A percentile compares a stretch with the other conserved stretches of the same genome.
phyloP scores from a whole-genome alignment of 2,797 vertebrate species.

The Megaceryle alcyon region DNA sequence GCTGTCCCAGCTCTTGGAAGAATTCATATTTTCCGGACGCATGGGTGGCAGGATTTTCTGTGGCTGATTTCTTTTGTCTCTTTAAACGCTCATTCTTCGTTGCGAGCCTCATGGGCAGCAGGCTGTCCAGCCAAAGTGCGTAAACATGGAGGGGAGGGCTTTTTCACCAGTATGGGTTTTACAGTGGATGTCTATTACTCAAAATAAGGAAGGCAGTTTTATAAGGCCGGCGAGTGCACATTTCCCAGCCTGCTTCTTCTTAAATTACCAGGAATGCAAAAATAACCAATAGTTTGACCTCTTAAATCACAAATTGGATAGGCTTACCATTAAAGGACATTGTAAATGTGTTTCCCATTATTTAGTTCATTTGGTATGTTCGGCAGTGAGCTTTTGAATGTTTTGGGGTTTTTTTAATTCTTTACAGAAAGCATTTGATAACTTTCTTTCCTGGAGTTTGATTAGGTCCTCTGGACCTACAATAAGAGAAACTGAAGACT shows the following conservation, averaged over 20 bases:
- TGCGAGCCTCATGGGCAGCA: constrained; percentile 45
- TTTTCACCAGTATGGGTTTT: constrained; percentile 58
- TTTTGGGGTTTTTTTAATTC: constrained; percentile 17
- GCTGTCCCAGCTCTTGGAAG: neutral
- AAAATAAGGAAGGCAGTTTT: constrained; percentile 77
- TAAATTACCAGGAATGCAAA: constrained; percentile 82
- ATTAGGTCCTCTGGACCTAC: constrained; percentile 47
- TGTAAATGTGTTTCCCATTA: constrained; percentile 84
- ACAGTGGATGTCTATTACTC: constrained; percentile 74
- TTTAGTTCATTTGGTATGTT: constrained; percentile 80
- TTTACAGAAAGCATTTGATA: constrained; percentile 70
- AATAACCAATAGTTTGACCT: constrained; percentile 81
- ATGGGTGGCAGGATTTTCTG: constrained; percentile 56
- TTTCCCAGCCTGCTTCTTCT: constrained; percentile 76
- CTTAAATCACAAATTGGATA: constrained; percentile 83
- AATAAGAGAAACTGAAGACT: constrained; percentile 30
- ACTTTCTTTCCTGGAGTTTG: constrained; percentile 67
- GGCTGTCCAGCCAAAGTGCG: constrained; percentile 1
- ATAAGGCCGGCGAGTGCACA: constrained; percentile 71
- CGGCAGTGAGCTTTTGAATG: constrained; percentile 72
- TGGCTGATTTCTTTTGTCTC: constrained; percentile 30
- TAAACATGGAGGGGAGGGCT: constrained; percentile 34
- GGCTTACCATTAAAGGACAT: constrained; percentile 76
- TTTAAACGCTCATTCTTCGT: constrained; percentile 28
- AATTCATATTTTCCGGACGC: constrained; percentile 48